Evolutionary conservation across 1,140 invertebrate genomes (phyloP), one percentile per base, ranked within the genome.

Genomic region (Tetramorium simillimum): DNA sequence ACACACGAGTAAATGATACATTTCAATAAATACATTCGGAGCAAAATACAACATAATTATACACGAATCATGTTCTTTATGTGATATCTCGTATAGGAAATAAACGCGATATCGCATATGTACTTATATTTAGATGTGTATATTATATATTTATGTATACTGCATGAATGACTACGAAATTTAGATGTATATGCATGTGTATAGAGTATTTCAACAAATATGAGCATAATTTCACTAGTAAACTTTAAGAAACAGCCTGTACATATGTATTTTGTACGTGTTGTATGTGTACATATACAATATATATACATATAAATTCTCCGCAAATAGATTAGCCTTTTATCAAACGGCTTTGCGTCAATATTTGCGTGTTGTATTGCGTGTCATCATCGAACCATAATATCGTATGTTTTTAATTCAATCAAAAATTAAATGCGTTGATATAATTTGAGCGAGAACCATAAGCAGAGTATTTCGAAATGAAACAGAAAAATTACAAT

Each of bases 1-100:
- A 90, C 72, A 90, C 46, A 81, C 33, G 63, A 89, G 85, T 90
- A 90, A 87, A 89, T 33, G 33, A 33, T 90, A 89, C 80, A 90
- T 76, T 69, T 65, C 62, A 88, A 90, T 90, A 90, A 88, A 90
- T 90, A 90, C 70, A 90, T 33, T 62, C 7, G 24, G 12, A 88
- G 85, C 37, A 85, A 85, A 85, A 12, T 28, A 46, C 28, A 2
- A 75, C 84, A 73, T 51, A 78, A 43, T 76, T 85, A 77, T 65
- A 80, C 56, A 86, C 12, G 53, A 63, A 77, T 40, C 33, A 3
- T 65, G 0, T 77, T 12, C 46, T 60, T 62, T 33, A 21, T 10
- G n/a, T 7, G 18, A 80, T 37, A 65, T 10, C 24, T 46, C 12
- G 6, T 43, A 12, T 18, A 49, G 16, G n/a, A 80, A 67, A 67